Percentiles rank a stretch among this genome's conserved stretches.
phyloP scores from a whole-genome alignment of 1,140 invertebrate genomes.

The Saxidomus purpurata region DNA sequence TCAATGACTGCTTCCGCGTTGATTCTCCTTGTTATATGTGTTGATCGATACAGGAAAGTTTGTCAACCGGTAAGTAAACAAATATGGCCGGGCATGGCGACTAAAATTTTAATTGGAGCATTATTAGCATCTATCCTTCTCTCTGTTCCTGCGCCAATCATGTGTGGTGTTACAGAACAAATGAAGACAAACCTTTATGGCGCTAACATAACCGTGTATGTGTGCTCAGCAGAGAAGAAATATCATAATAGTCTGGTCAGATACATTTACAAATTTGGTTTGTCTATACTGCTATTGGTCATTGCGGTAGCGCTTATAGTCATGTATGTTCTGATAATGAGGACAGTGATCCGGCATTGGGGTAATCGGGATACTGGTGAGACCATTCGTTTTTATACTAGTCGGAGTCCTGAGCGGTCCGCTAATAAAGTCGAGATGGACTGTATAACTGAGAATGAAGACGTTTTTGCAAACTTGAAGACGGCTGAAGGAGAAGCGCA shows the following conservation, averaged over 20 bases:
- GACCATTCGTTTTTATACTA: slow-evolving; percentile 4
- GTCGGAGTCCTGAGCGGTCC: neutral
- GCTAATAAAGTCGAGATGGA: neutral
- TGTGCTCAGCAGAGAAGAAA: slow-evolving; percentile 46
- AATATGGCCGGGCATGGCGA: no score
- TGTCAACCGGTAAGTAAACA: no score
- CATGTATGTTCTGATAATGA: slow-evolving; percentile 49
- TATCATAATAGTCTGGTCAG: neutral
- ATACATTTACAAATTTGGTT: slow-evolving; percentile 42
- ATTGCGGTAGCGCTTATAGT: slow-evolving; percentile 24
- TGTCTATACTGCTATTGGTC: slow-evolving; percentile 2
- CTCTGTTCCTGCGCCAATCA: slow-evolving; percentile 30
- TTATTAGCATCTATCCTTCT: slow-evolving; percentile 22
- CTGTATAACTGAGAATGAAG: neutral
- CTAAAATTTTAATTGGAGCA: neutral
- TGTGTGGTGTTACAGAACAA: slow-evolving; percentile 40
- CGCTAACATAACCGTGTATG: slow-evolving; percentile 6
- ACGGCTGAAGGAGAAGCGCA: neutral
- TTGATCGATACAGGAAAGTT: no score
- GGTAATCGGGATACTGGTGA: neutral
- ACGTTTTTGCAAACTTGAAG: neutral
- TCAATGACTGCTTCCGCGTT: no score
- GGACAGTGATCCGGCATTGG: slow-evolving; percentile 21
- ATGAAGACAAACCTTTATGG: slow-evolving; percentile 19
- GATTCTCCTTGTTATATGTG: no score